A percentile compares a stretch with the other conserved stretches of the same genome.
Conservation (phyloP, 1,140 invertebrate genomes). For the Lanistes nyassanus region DNA sequence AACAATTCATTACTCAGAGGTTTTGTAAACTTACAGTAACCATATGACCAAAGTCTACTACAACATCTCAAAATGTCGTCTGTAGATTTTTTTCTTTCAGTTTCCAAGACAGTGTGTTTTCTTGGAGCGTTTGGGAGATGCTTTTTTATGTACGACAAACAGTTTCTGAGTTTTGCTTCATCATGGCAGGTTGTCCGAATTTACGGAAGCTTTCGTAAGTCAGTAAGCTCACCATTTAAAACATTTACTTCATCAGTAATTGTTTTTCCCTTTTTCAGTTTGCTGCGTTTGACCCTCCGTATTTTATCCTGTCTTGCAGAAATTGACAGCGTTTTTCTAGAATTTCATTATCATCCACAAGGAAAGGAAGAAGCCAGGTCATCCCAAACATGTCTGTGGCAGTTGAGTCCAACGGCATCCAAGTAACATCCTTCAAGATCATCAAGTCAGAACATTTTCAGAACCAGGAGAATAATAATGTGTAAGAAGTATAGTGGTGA, state of each 20-base stretch:
- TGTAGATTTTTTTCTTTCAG: too few relatives aligned
- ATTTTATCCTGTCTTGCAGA: not conserved
- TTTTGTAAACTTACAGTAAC: too few relatives aligned
- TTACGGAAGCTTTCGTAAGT: not conserved
- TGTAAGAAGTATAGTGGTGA: too few relatives aligned
- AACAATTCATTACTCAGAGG: too few relatives aligned
- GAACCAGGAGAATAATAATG: not conserved
- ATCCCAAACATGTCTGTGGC: not conserved
- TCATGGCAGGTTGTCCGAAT: too few relatives aligned
- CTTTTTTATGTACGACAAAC: too few relatives aligned
- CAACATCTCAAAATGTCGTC: too few relatives aligned
- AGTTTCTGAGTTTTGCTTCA: too few relatives aligned
- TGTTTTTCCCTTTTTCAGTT: not conserved
- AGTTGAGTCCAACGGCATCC: not conserved
- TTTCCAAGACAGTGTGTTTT: too few relatives aligned
- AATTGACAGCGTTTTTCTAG: not conserved
- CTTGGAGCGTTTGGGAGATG: too few relatives aligned
- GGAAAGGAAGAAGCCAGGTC: too few relatives aligned
- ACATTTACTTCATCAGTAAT: not conserved
- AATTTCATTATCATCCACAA: not conserved
- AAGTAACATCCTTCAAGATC: conserved; percentile 8
- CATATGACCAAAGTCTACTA: too few relatives aligned
- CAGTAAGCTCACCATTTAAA: not conserved
- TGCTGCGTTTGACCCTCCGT: not conserved
- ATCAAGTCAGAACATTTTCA: not conserved